Evolutionary conservation across 1,140 invertebrate species (phyloP).

Genomic region (Papilio helenus): DNA sequence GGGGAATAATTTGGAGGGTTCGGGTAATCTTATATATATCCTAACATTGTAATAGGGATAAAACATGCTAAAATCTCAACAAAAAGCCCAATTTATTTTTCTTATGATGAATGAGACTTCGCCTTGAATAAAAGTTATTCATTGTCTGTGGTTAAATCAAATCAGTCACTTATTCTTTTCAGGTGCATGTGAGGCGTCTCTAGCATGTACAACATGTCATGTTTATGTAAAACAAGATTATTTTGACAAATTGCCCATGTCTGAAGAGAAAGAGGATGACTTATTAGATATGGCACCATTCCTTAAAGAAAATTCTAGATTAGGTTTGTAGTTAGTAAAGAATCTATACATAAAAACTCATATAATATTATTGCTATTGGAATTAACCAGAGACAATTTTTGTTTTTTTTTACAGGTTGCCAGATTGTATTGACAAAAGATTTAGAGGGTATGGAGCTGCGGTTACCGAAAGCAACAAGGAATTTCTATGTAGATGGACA

Average conservation of each 20-base stretch:
- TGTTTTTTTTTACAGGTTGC: constrained; percentile 87
- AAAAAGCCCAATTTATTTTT: no score
- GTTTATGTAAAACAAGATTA: constrained; percentile 95
- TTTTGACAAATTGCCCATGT: constrained; percentile 88
- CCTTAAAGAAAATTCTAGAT: constrained; percentile 96
- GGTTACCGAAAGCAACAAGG: constrained; percentile 94
- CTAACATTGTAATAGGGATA: no score
- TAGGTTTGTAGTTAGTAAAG: constrained; percentile 84
- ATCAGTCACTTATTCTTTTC: constrained; percentile 44
- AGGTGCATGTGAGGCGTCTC: constrained; percentile 98
- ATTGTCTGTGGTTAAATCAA: no score
- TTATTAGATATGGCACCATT: constrained; percentile 98
- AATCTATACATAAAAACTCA: not conserved
- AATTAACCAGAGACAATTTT: not conserved
- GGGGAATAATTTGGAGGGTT: no score
- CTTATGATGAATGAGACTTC: no score
- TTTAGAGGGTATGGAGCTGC: constrained; percentile 94
- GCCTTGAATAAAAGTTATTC: no score
- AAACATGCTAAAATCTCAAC: no score
- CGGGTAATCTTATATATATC: no score
- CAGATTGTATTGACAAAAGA: constrained; percentile 97
- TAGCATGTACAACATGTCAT: constrained; percentile 99
- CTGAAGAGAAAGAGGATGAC: constrained; percentile 98
- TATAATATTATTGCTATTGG: not conserved
- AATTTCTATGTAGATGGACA: constrained; percentile 99